Evolutionary conservation across 2,888 invertebrate genomes (phyloP).

Genomic region (Cataglyphis livida): DNA sequence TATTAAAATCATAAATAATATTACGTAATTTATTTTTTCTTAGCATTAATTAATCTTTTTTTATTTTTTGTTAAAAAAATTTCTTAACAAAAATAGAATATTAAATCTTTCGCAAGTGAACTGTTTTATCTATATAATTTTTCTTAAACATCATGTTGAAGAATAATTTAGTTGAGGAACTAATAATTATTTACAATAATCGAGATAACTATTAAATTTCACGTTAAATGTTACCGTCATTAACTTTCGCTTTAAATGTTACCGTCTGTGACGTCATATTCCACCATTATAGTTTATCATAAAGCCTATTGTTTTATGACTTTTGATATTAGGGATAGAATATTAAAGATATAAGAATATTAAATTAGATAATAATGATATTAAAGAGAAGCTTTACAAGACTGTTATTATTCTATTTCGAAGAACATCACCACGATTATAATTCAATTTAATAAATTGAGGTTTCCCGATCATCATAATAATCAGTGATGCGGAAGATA

Average conservation of each 20-base stretch:
- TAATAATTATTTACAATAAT: slow-evolving; percentile 14
- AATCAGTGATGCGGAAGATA: slow-evolving; percentile 19
- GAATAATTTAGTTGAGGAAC: not conserved
- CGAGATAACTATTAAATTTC: slow-evolving; percentile 14
- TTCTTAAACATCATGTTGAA: not conserved
- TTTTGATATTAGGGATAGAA: slow-evolving; percentile 8
- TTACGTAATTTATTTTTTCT: not conserved
- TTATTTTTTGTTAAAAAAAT: not conserved
- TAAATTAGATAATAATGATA: too few species aligned
- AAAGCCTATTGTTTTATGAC: not conserved
- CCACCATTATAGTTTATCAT: not conserved
- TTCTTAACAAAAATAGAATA: not conserved
- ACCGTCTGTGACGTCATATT: not conserved
- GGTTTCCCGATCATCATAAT: not conserved
- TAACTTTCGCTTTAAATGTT: slow-evolving; percentile 27
- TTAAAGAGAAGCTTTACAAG: not conserved
- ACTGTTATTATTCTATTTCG: not conserved
- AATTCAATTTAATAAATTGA: slow-evolving; percentile 1
- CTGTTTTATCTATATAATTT: not conserved
- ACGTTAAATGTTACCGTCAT: not conserved
- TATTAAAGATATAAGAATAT: not conserved
- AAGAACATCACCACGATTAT: not conserved
- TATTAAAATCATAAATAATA: not conserved
- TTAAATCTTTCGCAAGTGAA: not conserved
- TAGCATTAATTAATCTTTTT: not conserved